These are phyloP conservation scores for Drosophila nr. medialis DNA, from an alignment of 2,888 invertebrate genomes.

Conservation along the genomic window DNA sequence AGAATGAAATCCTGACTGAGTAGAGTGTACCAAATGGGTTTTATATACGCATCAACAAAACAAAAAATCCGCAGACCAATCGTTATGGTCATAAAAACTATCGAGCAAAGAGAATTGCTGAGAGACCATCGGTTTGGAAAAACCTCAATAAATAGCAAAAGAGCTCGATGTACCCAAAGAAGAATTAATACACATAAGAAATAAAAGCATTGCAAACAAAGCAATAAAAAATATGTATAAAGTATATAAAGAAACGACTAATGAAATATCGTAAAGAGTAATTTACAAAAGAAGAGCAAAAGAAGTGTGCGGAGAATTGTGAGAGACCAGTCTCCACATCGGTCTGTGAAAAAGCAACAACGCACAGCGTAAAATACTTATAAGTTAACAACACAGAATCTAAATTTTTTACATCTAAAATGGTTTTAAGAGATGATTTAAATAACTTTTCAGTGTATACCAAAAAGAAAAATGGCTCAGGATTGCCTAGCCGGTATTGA, in stretches of 20 bases:
- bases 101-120: background rate
- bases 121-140: background rate
- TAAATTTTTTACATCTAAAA: background rate
- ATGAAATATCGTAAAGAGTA: background rate
- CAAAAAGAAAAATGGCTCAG: background rate
- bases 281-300: background rate
- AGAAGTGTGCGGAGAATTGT: background rate
- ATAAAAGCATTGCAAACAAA: background rate
- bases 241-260: background rate
- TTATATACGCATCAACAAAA: background rate
- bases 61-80: background rate
- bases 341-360: background rate
- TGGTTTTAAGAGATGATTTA: background rate
- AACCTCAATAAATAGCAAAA: background rate
- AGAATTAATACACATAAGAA: background rate
- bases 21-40: background rate
- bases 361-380: background rate
- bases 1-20: background rate
- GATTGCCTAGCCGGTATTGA: background rate
- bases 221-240: background rate
- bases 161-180: background rate
- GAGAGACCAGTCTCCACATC: background rate
- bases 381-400: background rate
- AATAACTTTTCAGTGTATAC: background rate
- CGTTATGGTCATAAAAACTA: background rate